phyloP scores from a whole-genome alignment of 2,888 invertebrate genomes.

The Pimpla rufipes region DNA sequence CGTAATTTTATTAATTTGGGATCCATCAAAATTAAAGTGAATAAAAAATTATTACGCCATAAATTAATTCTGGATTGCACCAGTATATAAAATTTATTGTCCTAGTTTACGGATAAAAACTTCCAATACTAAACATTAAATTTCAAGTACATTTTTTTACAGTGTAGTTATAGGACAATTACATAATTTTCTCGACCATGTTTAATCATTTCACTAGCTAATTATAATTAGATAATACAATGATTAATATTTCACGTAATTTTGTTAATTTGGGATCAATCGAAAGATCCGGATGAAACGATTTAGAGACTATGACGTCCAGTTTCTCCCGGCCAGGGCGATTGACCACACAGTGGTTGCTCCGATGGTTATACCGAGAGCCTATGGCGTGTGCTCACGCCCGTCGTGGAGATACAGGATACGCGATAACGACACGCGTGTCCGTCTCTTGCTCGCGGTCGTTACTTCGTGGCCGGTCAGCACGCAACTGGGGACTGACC shows the following conservation, averaged over 20 bases:
- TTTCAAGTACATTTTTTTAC: no score
- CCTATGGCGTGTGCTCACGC: slow-evolving; percentile 20
- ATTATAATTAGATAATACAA: not conserved
- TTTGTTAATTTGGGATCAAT: not conserved
- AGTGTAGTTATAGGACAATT: no score
- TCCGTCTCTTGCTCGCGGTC: slow-evolving; percentile 34
- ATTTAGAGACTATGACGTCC: not conserved
- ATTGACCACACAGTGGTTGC: not conserved
- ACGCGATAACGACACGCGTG: slow-evolving; percentile 25
- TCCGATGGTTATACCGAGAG: slow-evolving; percentile 4
- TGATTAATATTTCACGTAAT: not conserved
- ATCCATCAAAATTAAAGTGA: not conserved
- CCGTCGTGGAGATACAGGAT: slow-evolving; percentile 44
- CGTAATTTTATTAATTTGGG: not conserved
- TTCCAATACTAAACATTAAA: no score
- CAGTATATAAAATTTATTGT: no score
- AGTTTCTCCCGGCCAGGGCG: not conserved
- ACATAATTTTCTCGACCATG: no score
- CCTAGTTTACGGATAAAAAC: no score
- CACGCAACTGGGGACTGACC: slow-evolving; percentile 78
- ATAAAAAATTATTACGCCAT: no score
- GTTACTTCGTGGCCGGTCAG: slow-evolving; percentile 39
- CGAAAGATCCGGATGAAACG: not conserved
- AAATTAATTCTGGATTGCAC: no score
- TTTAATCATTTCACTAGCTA: not conserved